Conservation (phyloP, 1,140 invertebrate species). For the Hycleus cichorii region DNA sequence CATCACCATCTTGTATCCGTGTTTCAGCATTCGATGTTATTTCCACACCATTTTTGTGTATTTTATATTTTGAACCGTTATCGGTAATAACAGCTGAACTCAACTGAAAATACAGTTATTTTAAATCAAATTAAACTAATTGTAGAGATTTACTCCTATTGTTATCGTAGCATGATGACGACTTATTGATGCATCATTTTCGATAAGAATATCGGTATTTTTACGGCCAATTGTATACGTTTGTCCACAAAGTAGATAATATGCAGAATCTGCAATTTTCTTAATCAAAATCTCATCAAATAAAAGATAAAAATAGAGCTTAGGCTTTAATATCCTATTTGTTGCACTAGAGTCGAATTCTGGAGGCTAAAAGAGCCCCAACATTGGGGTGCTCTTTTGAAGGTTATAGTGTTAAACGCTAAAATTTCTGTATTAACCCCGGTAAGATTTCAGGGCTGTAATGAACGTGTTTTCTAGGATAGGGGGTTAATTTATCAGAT, state of each 20-base stretch:
- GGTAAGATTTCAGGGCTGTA: too few relatives aligned
- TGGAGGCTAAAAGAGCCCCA: too few relatives aligned
- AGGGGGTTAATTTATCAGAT: too few relatives aligned
- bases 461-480: too few relatives aligned
- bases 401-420: too few relatives aligned
- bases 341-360: too few relatives aligned
- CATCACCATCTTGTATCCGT: constrained; percentile 31
- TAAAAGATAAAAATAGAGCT: neutral
- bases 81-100: constrained; percentile 37
- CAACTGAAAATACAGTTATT: constrained; percentile 12
- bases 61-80: constrained; percentile 43
- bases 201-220: constrained; percentile 35
- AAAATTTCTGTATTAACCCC: too few relatives aligned
- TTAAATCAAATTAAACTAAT: too few relatives aligned
- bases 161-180: constrained; percentile 38
- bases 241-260: constrained; percentile 14
- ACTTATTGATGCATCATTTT: constrained; percentile 39
- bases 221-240: constrained; percentile 38
- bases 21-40: constrained; percentile 32
- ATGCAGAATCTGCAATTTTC: neutral
- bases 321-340: too few relatives aligned
- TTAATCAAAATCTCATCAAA: neutral
- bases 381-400: too few relatives aligned
- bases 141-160: constrained; percentile 26
- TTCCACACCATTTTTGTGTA: constrained; percentile 35